Base-by-base conservation (phyloP, 2,113 vertebrate genomes). In the Aptenodytes patagonicus region DNA sequence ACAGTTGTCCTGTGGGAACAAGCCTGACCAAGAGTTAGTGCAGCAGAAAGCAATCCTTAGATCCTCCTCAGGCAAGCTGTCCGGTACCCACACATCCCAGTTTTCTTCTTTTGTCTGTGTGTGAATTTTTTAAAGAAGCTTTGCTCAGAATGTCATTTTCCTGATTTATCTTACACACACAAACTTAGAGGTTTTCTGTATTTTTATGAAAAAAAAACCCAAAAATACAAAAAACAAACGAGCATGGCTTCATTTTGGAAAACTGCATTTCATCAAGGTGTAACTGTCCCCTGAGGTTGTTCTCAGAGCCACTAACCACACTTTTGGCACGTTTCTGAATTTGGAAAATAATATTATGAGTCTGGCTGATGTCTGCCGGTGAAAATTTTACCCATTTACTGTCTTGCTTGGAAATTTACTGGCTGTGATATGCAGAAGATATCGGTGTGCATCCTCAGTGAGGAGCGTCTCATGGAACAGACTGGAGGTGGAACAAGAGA, bases 381-480 rank as follows among this genome's bases (percentile, higher is more conserved):
- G 25, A 44, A 83, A 49, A 21, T 58, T 62, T 71, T 73, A 28
- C 8, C 3, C 29, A 9, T 8, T 54, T 66, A 11, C 22, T 51
- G 21, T 49, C 61, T 89, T 58, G 18, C 16, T 38, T 87, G 57
- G 87, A 78, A 68, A 47, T 44, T 51, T 83, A 34, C 70, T 76
- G 61, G 2, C 34, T 71, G 52, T 40, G 47, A n/a, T 68, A 28
- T 0, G 2, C 3, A 70, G 69, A 61, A 66, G 36, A 4, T 65
- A 22, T 0, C 2, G 0, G 7, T 15, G 38, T 64, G 22, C 11
- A 4, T 38, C n/a, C 52, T 68, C n/a, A 13, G 10, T 17, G 29
- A 73, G 46, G 26, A 73, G 2, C n/a, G 78, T 80, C 64, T 66
- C 7, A 2, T 22, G 34, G 51, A 73, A 26, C 4, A 78, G 31